Conservation (phyloP, 2,888 invertebrate genomes). For the Synanthedon formicaeformis region DNA sequence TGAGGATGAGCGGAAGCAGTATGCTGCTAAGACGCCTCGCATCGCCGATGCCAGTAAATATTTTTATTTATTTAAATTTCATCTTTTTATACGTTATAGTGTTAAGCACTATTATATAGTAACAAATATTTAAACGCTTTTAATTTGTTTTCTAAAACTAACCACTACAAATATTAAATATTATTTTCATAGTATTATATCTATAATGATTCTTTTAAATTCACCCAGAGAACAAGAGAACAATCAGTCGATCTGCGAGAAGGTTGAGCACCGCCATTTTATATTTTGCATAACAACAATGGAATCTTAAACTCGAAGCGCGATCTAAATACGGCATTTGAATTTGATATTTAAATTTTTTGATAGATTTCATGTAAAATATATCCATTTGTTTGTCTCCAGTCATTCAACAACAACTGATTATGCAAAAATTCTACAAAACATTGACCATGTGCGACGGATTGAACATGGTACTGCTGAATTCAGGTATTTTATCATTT, state of each 20-base stretch:
- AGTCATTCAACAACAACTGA: slow-evolving; percentile 81
- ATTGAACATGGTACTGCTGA: slow-evolving; percentile 31
- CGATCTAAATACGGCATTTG: no score
- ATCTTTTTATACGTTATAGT: neutral
- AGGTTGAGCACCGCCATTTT: no score
- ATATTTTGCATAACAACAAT: no score
- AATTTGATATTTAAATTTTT: no score
- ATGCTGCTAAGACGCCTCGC: slow-evolving; percentile 71
- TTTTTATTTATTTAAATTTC: neutral
- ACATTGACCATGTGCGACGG: slow-evolving; percentile 80
- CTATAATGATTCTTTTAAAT: no score
- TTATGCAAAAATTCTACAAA: slow-evolving; percentile 86
- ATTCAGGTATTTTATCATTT: slow-evolving; percentile 24
- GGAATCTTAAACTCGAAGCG: no score
- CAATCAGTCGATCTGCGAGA: no score
- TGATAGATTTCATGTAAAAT: no score
- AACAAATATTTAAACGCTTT: neutral
- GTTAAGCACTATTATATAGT: no score
- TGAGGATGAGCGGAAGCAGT: slow-evolving; percentile 58
- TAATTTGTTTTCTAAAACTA: no score
- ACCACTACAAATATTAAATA: no score
- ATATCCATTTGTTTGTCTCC: slow-evolving; percentile 3
- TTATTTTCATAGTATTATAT: neutral
- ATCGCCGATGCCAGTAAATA: slow-evolving; percentile 78
- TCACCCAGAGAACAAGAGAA: no score